Evolutionary conservation across 2,113 vertebrate genomes (phyloP), one percentile per base, ranked within the genome.

Genomic region (Indicator maculatus): DNA sequence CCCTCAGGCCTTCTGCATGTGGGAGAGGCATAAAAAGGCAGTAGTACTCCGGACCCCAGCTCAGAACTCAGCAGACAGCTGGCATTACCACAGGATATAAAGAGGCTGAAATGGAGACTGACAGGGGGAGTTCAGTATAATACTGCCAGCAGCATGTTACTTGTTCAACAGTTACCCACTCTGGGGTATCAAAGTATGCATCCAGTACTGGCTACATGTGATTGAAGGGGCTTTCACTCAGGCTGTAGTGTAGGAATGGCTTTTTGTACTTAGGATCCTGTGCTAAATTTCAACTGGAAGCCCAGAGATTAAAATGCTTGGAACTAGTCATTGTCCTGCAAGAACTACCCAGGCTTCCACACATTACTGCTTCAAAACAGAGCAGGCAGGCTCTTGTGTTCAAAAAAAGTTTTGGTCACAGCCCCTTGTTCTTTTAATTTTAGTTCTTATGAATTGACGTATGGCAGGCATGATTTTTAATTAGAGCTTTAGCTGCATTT

Each of bases 381-480:
- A 79, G 66, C 88, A 93, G 66, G 47, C 88, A 88, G 76, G 45
- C 86, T 88, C 58, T 91, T 61, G 65, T 38, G 73, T 93, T 94
- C 86, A 86, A 88, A 95, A 95, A 90, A 94, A 78, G 53, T 86
- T 95, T 93, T 90, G 63, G 83, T 97, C 95, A 70, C 88, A 92
- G 92, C 66, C 77, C 65, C 91, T 95, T 91, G 94, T 96, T 95
- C 93, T 76, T 95, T 97, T 97, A 95, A 95, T 96, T 93, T 96
- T 95, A 95, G 95, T 93, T 90, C 93, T 93, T 93, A 93, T 79
- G 93, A 75, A 88, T 86, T 95, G 93, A 95, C 93, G 96, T 97
- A 94, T 95, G 94, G 96, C 89, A 95, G 94, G 94, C 95, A 96
- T 96, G 88, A 86, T 94, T 96, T 95, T 95, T 93, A 96, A 96